Base-by-base conservation (phyloP, 2,113 vertebrate species). In the Trogon melanurus region DNA sequence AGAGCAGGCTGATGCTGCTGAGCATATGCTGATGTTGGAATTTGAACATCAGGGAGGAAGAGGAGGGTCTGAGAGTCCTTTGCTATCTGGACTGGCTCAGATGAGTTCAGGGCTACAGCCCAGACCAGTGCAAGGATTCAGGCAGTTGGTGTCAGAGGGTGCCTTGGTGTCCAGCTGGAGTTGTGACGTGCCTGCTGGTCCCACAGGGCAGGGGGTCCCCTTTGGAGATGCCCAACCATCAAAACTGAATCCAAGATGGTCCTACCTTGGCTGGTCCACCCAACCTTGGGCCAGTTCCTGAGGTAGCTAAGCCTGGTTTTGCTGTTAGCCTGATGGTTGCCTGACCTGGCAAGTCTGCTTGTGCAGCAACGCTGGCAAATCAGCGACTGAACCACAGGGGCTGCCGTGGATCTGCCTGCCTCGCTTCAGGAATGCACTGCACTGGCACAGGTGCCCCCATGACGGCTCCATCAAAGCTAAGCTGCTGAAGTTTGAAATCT, bases 31-130 rank as follows among this genome's bases (percentile, higher is more conserved):
- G 21, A 36, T 38, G 18, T 9, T 69, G 44, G 57, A 16, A 60
- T 0, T 47, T 23, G 41, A 20, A 8, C 0, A 0, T 15, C 38
- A 26, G 25, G 30, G 56, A 78, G 71, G 54, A 54, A 10, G 13
- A 75, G 15, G 48, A 72, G 10, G 26, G 10, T 50, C 41, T 67
- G 14, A 66, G 66, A n/a, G 10, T 53, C 50, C 48, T 22, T 2
- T 13, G 23, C 41, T 41, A 6, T 48, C 36, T 34, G n/a, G n/a
- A 19, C 27, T 27, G 26, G 16, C 51, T 92, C 12, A 8, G 23
- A 23, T 1, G 9, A 34, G 51, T 22, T 11, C 66, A 61, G 57
- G 32, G 34, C 25, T 74, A 16, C 54, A 79, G 70, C 50, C 22
- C 53, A 64, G 22, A 9, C 5, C 25, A 48, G 34, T 9, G 29